Conservation (phyloP, 2,797 vertebrate species). For the Anabas testudineus region DNA sequence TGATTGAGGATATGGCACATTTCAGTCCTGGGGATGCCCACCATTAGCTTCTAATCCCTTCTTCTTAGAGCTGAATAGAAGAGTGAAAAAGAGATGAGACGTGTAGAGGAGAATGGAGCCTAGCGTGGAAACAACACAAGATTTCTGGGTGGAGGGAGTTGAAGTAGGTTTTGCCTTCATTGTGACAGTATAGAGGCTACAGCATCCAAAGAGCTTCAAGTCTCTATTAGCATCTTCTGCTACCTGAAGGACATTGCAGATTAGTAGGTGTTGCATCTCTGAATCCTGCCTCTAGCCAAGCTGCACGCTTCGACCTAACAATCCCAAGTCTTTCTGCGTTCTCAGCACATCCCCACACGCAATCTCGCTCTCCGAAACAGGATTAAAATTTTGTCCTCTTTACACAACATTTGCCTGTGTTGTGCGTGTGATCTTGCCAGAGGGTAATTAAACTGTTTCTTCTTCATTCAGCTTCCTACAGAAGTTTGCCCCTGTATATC, state of each 20-base stretch:
- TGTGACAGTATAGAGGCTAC: constrained; percentile 17
- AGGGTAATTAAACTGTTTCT: constrained; percentile 53
- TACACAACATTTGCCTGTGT: constrained; percentile 29
- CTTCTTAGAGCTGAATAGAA: constrained; percentile 18
- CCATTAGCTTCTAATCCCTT: constrained; percentile 32
- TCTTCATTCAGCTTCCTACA: constrained; percentile 20
- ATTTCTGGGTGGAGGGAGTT: constrained; percentile 11
- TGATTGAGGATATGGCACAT: constrained; percentile 34
- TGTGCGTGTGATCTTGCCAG: constrained; percentile 38
- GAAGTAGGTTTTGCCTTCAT: constrained; percentile 2
- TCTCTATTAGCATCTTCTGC: constrained; percentile 43
- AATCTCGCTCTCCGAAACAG: constrained; percentile 17
- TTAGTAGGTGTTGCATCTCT: constrained; percentile 53
- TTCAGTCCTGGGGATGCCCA: constrained; percentile 27
- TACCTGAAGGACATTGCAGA: constrained; percentile 53
- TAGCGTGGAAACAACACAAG: constrained; percentile 13
- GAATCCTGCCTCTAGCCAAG: constrained; percentile 55
- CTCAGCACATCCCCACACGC: constrained; percentile 53
- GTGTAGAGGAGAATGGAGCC: constrained; percentile 1
- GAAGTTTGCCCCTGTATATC: constrained; percentile 32
- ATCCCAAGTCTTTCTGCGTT: constrained; percentile 38
- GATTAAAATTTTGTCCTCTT: constrained; percentile 54
- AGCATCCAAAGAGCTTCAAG: constrained; percentile 19
- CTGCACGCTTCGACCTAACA: constrained; percentile 22
- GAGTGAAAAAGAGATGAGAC: constrained; percentile 14